Conservation (phyloP, 2,113 vertebrate genomes). For the Drymodes brunneopygia region DNA sequence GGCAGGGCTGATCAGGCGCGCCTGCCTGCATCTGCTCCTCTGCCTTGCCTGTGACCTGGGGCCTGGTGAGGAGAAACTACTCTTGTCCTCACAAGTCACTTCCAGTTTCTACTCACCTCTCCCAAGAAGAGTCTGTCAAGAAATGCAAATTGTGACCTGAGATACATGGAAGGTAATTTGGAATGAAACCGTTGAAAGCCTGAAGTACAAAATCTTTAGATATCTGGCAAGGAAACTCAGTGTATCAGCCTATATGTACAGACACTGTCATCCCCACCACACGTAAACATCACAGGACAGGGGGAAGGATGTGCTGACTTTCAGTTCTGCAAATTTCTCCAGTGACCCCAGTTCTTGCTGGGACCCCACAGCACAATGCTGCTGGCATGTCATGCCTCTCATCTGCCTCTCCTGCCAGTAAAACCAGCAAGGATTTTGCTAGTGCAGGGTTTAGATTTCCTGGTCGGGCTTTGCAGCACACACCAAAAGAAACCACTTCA, state of each 20-base stretch:
- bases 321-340: not conserved
- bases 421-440: not conserved
- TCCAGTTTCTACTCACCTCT: not conserved
- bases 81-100: not conserved
- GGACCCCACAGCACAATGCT: not conserved
- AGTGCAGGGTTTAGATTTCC: rapidly evolving
- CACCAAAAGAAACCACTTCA: not conserved
- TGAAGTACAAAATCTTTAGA: not conserved
- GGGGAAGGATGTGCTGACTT: not conserved
- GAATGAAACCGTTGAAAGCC: not conserved
- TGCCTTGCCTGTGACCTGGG: not conserved
- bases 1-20: not conserved
- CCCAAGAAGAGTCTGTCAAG: not conserved
- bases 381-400: not conserved
- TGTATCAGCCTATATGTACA: not conserved
- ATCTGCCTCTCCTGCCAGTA: not conserved
- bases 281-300: rapidly evolving
- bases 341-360: not conserved
- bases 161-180: not conserved
- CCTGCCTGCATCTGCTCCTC: not conserved
- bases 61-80: not conserved
- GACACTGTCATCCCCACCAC: not conserved
- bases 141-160: not conserved
- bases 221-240: not conserved
- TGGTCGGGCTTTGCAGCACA: not conserved